phyloP scores from a whole-genome alignment of 2,113 vertebrate species.

The Rhynchomys soricoides region DNA sequence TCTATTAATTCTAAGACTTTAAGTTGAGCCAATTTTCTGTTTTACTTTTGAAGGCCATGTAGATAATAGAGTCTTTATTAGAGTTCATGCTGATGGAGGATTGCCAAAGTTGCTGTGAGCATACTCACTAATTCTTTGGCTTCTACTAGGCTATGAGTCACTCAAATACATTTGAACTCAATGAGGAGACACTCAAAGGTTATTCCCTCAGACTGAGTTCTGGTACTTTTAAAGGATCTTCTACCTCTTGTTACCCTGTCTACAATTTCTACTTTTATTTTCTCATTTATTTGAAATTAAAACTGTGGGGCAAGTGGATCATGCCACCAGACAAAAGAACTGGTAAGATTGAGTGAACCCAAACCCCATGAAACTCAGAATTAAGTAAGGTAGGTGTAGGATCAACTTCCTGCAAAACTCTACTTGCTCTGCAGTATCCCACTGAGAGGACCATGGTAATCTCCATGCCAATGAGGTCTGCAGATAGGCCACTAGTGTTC shows the following conservation, averaged over 20 bases:
- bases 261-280: background rate
- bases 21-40: background rate
- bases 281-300: background rate
- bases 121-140: background rate
- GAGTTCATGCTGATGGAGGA: background rate
- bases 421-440: no score
- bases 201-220: background rate
- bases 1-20: background rate
- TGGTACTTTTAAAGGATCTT: background rate
- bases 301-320: no score
- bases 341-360: no score
- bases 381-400: no score
- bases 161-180: background rate
- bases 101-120: background rate
- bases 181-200: background rate
- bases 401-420: no score
- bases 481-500: no score
- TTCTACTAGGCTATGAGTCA: background rate
- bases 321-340: no score
- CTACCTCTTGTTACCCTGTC: background rate
- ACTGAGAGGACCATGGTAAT: no score
- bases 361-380: no score
- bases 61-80: background rate
- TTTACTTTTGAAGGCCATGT: background rate
- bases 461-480: no score